Conservation (phyloP, 1,140 invertebrate genomes). For the Popillia japonica region DNA sequence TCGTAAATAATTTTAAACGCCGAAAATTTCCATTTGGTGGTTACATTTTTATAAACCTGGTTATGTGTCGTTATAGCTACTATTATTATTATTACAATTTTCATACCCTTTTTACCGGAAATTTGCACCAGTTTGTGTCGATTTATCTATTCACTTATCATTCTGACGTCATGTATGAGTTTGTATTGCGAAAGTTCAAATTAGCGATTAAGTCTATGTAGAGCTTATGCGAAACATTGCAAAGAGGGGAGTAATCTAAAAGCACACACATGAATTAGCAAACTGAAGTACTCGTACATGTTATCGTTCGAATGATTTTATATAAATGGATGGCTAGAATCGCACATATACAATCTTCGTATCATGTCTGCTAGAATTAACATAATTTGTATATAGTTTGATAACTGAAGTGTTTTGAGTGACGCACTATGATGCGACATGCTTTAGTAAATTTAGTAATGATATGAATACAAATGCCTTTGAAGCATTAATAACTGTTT, state of each 20-base stretch:
- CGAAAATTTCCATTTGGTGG: no score
- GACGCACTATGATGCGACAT: background rate
- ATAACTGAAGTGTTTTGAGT: constrained; percentile 18
- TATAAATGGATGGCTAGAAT: background rate
- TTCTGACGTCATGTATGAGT: background rate
- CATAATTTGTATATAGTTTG: constrained; percentile 19
- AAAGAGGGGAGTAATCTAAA: background rate
- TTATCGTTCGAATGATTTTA: background rate
- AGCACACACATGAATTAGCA: background rate
- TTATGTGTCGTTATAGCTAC: no score
- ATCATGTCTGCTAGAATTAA: constrained; percentile 1
- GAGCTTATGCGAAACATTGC: background rate
- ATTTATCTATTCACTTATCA: background rate
- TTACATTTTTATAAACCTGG: no score
- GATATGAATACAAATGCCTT: background rate
- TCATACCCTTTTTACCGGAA: no score
- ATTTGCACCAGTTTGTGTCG: no score
- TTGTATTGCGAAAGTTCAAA: background rate
- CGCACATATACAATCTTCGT: background rate
- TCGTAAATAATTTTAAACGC: no score
- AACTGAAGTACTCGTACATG: background rate
- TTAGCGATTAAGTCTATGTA: no score
- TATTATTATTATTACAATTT: no score
- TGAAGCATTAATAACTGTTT: background rate
- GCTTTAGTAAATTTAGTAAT: background rate